Conservation (phyloP, 2,888 invertebrate species). For the Neelides folsomi region DNA sequence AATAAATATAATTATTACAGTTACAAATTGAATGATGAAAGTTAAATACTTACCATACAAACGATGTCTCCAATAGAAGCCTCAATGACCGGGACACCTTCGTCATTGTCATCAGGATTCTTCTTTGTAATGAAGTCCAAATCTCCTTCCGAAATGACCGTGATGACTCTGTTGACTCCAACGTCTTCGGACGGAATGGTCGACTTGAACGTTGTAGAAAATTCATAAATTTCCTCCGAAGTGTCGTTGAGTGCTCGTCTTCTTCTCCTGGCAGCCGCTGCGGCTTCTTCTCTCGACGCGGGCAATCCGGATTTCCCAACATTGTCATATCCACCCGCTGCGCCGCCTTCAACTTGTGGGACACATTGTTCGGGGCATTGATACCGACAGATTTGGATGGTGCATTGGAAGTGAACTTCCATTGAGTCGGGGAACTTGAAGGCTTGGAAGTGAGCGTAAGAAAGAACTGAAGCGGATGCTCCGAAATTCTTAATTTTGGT, state of each 20-base stretch:
- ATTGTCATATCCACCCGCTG: constrained; percentile 18
- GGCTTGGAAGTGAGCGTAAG: constrained; percentile 43
- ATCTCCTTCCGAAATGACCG: constrained; percentile 57
- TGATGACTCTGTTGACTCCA: constrained; percentile 75
- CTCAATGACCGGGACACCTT: constrained; percentile 26
- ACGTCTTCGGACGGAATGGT: constrained; percentile 51
- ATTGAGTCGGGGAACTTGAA: constrained; percentile 93
- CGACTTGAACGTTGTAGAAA: constrained; percentile 35
- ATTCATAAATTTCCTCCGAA: constrained; percentile 27
- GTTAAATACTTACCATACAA: constrained; percentile 17
- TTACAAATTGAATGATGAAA: too few species aligned
- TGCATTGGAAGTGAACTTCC: constrained; percentile 79
- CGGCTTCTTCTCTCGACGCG: constrained; percentile 45
- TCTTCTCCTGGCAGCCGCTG: constrained; percentile 55
- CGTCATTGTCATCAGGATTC: constrained; percentile 14
- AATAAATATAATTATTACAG: too few species aligned
- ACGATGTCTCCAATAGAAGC: constrained; percentile 23
- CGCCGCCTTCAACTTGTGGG: constrained; percentile 21
- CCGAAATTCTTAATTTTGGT: constrained; percentile 92
- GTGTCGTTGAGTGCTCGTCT: constrained; percentile 37
- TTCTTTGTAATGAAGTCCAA: constrained; percentile 13
- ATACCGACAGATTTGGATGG: constrained; percentile 78
- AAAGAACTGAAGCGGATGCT: constrained; percentile 55
- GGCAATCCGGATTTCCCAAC: constrained; percentile 28
- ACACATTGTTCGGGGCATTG: constrained; percentile 87